Conservation (phyloP, 37 sponge, comb jelly and placozoan species). For the Agelas oroides region DNA sequence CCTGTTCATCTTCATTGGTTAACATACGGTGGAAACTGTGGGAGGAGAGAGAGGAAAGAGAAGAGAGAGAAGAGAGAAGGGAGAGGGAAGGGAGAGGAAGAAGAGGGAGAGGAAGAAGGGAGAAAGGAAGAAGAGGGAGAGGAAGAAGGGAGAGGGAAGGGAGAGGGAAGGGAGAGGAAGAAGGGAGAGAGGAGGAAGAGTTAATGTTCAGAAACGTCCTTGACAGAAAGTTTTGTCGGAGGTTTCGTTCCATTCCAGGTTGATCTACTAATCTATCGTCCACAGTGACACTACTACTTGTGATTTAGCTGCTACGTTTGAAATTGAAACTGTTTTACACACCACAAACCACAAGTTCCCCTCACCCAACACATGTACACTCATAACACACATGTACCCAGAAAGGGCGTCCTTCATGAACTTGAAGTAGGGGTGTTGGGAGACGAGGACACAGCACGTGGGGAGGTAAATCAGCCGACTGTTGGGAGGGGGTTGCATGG, state of each 20-base stretch:
- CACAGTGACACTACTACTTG: too few relatives aligned
- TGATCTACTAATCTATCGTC: too few relatives aligned
- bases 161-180: not conserved
- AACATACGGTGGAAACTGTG: conserved; percentile 26
- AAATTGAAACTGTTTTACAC: not conserved
- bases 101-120: not conserved
- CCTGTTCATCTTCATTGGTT: conserved; percentile 11
- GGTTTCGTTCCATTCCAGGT: too few relatives aligned
- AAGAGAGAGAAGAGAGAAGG: not conserved
- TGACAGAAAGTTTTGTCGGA: too few relatives aligned
- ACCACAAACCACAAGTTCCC: not conserved
- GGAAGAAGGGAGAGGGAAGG: not conserved
- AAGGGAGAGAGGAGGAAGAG: not conserved
- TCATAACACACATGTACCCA: conserved; percentile 24
- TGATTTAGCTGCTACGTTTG: not conserved
- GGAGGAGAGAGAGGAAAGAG: conserved; percentile 2
- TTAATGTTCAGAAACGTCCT: not conserved
- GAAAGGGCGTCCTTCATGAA: conserved; percentile 76
- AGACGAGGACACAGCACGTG: conserved; percentile 59
- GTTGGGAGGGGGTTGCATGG: not conserved
- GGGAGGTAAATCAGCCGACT: conserved; percentile 65
- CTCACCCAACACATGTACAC: not conserved
- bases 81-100: not conserved
- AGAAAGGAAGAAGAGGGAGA: not conserved
- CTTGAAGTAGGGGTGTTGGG: conserved; percentile 63